Base-by-base conservation (phyloP, 1,140 invertebrate genomes). In the Vanessa atalanta region DNA sequence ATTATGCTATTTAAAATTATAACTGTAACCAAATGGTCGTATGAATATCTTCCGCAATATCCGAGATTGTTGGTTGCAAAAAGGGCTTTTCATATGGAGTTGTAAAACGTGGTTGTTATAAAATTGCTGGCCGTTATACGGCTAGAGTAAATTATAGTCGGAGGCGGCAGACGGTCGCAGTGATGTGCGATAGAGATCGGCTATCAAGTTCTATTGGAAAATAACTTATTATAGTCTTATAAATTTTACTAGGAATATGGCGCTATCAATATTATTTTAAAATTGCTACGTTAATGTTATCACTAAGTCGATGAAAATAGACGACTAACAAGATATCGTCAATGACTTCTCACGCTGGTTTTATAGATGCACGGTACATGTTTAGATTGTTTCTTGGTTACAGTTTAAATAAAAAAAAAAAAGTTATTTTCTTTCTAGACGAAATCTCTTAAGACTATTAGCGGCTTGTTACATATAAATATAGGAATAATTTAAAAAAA, bases 81-180 rank as follows among this genome's bases (percentile, higher is more conserved):
- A 63, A 63, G 14, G 14, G 14, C 50, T 47, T 72, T 73, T 60
- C 15, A 82, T 83, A 86, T 86, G 77, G 85, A 84, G 83, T 82
- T 83, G 83, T 88, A 76, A 83, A 82, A 73, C 76, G 74, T 77
- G 65, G 77, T 85, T 80, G 81, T 84, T 87, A 79, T 77, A 78
- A 89, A 89, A 90, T 87, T 85, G 87, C 82, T 81, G 79, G 81
- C 82, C 31, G 23, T 84, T 87, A 87, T 84, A 81, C 83, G 80
- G 81, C 77, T 80, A 86, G 86, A 86, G 86, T 78, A 90, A 92
- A 90, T 90, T 92, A 90, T 85, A 90, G 87, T 87, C 70, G 57
- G 66, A 51, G 65, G 79, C 20, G 37, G 66, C 81, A 83, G 77
- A 73, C 76, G 77, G 78, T 73, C 75, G 79, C 69, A 79, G 82